These are phyloP conservation scores for Rhabdomys dilectus DNA, from an alignment of 2,113 vertebrate genomes.

Conservation along the genomic window DNA sequence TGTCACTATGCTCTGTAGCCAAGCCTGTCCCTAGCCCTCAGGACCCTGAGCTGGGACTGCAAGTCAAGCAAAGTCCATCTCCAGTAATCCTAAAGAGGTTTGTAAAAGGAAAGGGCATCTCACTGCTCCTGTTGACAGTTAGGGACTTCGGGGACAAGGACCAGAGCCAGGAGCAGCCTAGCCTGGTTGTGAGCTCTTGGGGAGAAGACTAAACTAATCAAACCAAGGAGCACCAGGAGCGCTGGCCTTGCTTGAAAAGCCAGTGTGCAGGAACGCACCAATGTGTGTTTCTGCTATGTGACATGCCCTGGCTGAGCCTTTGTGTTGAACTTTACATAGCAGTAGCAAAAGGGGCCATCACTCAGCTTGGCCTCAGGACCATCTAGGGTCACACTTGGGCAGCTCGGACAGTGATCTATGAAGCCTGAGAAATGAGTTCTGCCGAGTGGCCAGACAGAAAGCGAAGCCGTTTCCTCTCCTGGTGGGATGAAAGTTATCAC, in stretches of 20 bases:
- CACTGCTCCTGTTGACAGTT: not conserved
- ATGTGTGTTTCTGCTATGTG: no score
- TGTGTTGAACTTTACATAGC: fast-evolving
- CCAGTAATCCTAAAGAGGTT: not conserved
- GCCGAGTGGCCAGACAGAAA: not conserved
- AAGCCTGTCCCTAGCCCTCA: fast-evolving
- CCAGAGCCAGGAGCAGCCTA: not conserved
- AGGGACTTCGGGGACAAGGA: fast-evolving
- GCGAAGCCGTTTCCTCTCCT: conserved; percentile 49
- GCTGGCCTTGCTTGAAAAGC: fast-evolving
- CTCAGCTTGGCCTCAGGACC: not conserved
- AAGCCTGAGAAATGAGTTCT: not conserved
- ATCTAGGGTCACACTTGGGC: fast-evolving
- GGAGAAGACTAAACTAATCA: fast-evolving
- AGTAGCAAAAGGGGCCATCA: fast-evolving
- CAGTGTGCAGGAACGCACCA: fast-evolving
- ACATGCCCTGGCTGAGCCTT: not conserved
- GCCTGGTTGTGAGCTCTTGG: fast-evolving
- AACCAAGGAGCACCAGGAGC: fast-evolving
- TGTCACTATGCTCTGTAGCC: fast-evolving
- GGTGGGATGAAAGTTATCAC: conserved; percentile 47
- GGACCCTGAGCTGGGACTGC: not conserved
- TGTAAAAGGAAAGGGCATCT: not conserved
- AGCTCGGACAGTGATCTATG: not conserved
- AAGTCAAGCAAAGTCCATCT: not conserved